Percentiles rank a stretch among this genome's conserved stretches.
phyloP scores from a whole-genome alignment of 2,888 invertebrate species.

The Agrochola lychnidis region DNA sequence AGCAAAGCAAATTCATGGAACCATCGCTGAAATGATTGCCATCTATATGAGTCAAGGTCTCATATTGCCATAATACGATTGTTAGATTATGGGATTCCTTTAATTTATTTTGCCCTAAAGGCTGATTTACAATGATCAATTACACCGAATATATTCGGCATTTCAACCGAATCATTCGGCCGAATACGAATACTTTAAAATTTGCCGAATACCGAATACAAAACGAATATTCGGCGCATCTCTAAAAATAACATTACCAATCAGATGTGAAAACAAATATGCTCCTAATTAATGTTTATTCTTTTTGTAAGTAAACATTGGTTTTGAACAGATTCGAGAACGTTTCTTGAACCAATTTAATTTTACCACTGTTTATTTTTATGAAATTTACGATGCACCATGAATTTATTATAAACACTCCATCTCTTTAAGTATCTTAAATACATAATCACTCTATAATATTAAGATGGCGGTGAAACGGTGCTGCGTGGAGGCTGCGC shows the following conservation, averaged over 20 bases:
- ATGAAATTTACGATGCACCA: slow-evolving; percentile 40
- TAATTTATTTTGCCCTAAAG: too few species aligned
- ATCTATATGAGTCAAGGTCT: too few species aligned
- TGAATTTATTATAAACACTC: slow-evolving; percentile 29
- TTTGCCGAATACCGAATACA: too few species aligned
- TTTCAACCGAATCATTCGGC: too few species aligned
- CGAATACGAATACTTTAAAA: too few species aligned
- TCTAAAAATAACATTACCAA: slow-evolving; percentile 1
- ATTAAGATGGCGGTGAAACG: slow-evolving; percentile 27
- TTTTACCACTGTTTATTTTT: slow-evolving; percentile 41
- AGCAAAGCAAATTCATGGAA: too few species aligned
- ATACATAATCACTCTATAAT: slow-evolving; percentile 42
- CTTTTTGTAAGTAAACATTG: slow-evolving; percentile 11
- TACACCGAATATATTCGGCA: too few species aligned
- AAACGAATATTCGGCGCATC: too few species aligned
- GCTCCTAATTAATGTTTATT: slow-evolving; percentile 1
- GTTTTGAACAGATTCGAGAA: slow-evolving; percentile 11
- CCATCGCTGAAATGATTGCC: too few species aligned
- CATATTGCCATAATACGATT: too few species aligned
- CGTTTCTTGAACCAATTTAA: not conserved
- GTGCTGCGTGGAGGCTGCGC: slow-evolving; percentile 4
- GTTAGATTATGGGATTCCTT: too few species aligned
- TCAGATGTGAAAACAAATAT: slow-evolving; percentile 10
- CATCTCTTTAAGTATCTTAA: slow-evolving; percentile 37
- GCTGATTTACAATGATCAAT: too few species aligned